Evolutionary conservation across 1,140 invertebrate genomes (phyloP), one percentile per base, ranked within the genome.

Genomic region (Drosophila virilis): DNA sequence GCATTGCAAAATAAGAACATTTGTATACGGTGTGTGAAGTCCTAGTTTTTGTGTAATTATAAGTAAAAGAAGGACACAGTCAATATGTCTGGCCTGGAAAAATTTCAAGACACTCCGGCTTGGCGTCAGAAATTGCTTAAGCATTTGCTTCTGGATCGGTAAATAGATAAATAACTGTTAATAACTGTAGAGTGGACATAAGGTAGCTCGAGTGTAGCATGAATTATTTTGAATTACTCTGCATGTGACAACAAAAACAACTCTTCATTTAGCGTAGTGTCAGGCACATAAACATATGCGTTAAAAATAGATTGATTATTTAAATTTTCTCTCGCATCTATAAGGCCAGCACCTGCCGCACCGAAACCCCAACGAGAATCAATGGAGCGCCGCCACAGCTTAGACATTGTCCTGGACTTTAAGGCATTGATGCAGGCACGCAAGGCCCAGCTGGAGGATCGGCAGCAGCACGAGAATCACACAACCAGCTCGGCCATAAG

Each of bases 61-160:
- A 35, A 59, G 15, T 12, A 37, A 46, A 59, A 59, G 22, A 45
- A 69, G 15, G 58, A 65, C 42, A 9, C 17, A 54, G 43, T 8
- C 12, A 43, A 72, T 55, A 91, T 92, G 91, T 86, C 79, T 61
- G 90, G 72, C 28, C 59, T 90, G 46, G 80, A 77, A 62, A 91
- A 91, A 79, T 91, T 91, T 76, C 78, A 92, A 83, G 76, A 81
- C 70, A 80, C 50, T 60, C 73, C 77, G 38, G 84, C 71, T 60
- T 92, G 91, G 91, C 78, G 83, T 58, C 59, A 81, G 15, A 86
- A 90, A 69, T 58, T 92, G 50, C 80, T 77, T 37, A 70, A 78
- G 28, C 77, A 75, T 66, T 75, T 92, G 43, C 61, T 89, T 15
- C 71, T 65, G 60, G 78, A 91, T 73, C 79, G 91, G 91, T 92